Evolutionary conservation across 2,888 invertebrate genomes (phyloP).

Genomic region (Apomyelois bistriatella): DNA sequence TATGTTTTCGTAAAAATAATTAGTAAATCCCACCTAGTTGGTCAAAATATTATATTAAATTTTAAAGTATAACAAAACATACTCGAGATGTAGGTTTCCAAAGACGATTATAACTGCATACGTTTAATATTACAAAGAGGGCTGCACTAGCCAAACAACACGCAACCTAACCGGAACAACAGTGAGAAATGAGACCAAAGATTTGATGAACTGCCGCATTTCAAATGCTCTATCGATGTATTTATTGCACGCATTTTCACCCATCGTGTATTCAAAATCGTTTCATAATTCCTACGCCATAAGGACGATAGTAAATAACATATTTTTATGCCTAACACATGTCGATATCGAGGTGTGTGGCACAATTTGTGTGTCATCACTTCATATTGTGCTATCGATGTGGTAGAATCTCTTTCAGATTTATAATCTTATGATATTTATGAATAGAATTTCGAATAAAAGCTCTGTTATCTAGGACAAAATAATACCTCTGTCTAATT

Average conservation of each 20-base stretch:
- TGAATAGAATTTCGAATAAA: conserved; percentile 7
- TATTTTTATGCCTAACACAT: conserved; percentile 23
- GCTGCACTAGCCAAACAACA: conserved; percentile 36
- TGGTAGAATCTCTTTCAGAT: conserved; percentile 36
- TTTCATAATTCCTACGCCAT: conserved; percentile 23
- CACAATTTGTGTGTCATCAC: conserved; percentile 53
- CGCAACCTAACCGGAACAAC: conserved; percentile 39
- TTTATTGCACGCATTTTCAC: conserved; percentile 44
- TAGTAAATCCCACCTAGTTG: too few species aligned
- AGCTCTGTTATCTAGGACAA: not conserved
- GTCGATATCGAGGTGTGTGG: conserved; percentile 57
- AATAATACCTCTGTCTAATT: not conserved
- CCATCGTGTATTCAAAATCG: conserved; percentile 19
- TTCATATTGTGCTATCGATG: conserved; percentile 47
- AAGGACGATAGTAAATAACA: conserved; percentile 18
- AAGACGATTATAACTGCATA: too few species aligned
- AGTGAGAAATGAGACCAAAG: conserved; percentile 64
- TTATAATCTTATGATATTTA: conserved; percentile 23
- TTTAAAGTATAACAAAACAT: too few species aligned
- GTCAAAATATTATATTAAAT: too few species aligned
- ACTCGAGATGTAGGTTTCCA: too few species aligned
- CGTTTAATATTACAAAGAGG: not conserved
- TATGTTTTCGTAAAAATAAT: too few species aligned
- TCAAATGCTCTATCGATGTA: conserved; percentile 59
- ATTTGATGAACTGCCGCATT: conserved; percentile 65